Evolutionary conservation across 2,797 vertebrate species (phyloP).

Genomic region (Cryptoprocta ferox): DNA sequence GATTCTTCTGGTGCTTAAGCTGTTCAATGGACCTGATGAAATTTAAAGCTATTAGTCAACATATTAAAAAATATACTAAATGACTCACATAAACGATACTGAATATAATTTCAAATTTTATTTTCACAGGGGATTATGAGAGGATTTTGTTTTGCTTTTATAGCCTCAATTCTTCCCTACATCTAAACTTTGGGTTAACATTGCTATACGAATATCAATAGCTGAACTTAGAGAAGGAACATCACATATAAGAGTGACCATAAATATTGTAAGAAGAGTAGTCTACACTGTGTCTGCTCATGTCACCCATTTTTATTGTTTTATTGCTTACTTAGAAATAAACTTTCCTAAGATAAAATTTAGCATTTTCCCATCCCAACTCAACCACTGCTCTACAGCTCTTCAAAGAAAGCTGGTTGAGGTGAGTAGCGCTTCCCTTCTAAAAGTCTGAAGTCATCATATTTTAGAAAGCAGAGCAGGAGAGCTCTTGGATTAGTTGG

Average conservation of each 20-base stretch:
- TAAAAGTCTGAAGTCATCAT: background rate
- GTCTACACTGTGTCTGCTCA: background rate
- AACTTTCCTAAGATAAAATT: background rate
- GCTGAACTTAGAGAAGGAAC: background rate
- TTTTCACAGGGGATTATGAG: background rate
- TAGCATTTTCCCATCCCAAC: background rate
- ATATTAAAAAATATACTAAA: background rate
- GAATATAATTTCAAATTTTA: background rate
- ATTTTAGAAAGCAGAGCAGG: background rate
- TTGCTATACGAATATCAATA: background rate
- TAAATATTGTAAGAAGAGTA: background rate
- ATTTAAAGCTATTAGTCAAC: background rate
- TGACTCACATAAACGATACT: background rate
- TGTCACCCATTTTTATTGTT: background rate
- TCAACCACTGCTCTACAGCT: background rate
- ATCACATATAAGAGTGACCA: background rate
- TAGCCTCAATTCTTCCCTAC: background rate
- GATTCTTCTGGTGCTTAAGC: background rate
- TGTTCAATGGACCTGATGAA: background rate
- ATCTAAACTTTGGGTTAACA: background rate
- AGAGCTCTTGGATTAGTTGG: background rate
- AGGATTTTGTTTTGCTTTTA: background rate
- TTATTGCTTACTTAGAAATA: background rate
- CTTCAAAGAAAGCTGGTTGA: background rate
- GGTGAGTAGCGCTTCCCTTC: background rate